Conservation (phyloP, 1,140 invertebrate species). For the Achroia grisella region DNA sequence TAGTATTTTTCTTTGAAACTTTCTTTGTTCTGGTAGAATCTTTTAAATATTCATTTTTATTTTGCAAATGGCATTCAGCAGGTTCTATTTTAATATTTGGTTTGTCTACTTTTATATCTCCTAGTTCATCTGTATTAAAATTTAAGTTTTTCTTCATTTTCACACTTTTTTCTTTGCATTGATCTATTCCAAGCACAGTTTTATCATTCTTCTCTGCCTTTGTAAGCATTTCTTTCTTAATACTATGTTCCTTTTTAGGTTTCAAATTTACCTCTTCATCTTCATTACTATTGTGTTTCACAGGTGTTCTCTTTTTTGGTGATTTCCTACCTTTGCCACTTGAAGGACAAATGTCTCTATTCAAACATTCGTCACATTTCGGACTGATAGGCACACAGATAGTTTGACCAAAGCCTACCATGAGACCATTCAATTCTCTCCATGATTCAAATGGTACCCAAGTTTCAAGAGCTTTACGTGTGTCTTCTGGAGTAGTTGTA, state of each 20-base stretch:
- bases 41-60: background rate
- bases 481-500: constrained; percentile 92
- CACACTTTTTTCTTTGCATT: background rate
- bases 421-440: constrained; percentile 91
- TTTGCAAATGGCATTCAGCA: background rate
- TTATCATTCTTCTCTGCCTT: constrained; percentile 10
- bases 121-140: background rate
- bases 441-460: constrained; percentile 93
- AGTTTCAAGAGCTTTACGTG: constrained; percentile 86
- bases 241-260: background rate
- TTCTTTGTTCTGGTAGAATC: background rate
- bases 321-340: constrained; percentile 52
- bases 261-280: constrained; percentile 11
- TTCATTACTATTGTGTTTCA: constrained; percentile 20
- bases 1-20: too few relatives aligned
- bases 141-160: background rate
- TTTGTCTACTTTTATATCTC: background rate
- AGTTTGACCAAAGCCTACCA: constrained; percentile 98
- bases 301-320: constrained; percentile 38
- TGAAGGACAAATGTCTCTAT: constrained; percentile 88
- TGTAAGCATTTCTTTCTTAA: constrained; percentile 1
- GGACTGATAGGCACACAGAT: constrained; percentile 89
- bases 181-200: constrained; percentile 9
- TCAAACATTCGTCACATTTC: constrained; percentile 88
- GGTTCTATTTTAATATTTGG: background rate